Base-by-base conservation (phyloP, 2,113 vertebrate genomes). In the Acrocephalus arundinaceus region DNA sequence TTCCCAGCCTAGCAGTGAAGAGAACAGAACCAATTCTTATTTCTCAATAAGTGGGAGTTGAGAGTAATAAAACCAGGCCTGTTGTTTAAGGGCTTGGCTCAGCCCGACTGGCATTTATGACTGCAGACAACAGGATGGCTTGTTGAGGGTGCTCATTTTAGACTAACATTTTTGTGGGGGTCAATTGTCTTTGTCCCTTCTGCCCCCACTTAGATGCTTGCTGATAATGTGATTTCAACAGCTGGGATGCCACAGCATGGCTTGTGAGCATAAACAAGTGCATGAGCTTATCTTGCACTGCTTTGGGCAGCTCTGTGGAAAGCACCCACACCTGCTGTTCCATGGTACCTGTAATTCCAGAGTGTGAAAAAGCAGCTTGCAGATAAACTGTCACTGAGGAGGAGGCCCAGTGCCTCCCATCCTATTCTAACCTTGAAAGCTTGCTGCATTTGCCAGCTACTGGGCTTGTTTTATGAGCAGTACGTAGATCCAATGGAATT, bases 121-220 rank as follows among this genome's bases (percentile, higher is more conserved):
- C 45, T 51, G 46, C 79, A 28, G 85, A 90, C 89, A 90, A 67
- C 20, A 25, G 75, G 45, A 13, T 45, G 0, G 0, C 68, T 88
- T 93, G 61, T 65, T 20, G 49, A 54, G 35, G n/a, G 10, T 39
- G 68, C 94, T 95, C 82, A 78, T 77, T 94, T 91, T 88, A 89
- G 67, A 23, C 63, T 52, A 76, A 92, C 22, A 7, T 70, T 91
- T 92, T 74, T 63, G 77, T 1, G n/a, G 45, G 72, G 75, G 30
- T 83, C 28, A 85, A 58, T 71, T 93, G 67, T 25, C 83, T 90
- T 81, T 93, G 82, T 85, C 58, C 35, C 31, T 71, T 54, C 76
- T 90, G 74, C 73, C 86, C 86, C 87, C 37, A 1, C 81, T 61
- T 23, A 73, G 41, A 89, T 88, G 46, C 45, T 82, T 89, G 81